A percentile compares a stretch with the other conserved stretches of the same genome.
phyloP scores from a whole-genome alignment of 2,797 vertebrate species.

The Eurystomus glaucurus region DNA sequence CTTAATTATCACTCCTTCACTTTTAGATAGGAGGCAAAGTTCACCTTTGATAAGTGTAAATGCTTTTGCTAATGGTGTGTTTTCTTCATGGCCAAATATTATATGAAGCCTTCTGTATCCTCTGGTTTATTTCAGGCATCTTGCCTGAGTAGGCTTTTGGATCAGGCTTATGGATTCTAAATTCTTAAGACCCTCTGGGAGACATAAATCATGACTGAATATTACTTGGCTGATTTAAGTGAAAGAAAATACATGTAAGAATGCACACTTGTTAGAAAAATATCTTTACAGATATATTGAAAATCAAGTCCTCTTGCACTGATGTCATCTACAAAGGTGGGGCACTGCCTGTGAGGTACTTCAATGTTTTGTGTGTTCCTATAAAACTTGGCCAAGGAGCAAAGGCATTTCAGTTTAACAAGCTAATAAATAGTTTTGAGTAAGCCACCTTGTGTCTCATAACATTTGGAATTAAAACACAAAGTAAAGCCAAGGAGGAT shows the following conservation, averaged over 20 bases:
- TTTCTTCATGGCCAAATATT: background rate
- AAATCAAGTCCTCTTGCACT: constrained; percentile 34
- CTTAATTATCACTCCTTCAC: background rate
- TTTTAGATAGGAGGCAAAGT: background rate
- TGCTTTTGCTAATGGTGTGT: background rate
- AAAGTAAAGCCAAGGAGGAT: background rate
- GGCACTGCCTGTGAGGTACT: constrained; percentile 61
- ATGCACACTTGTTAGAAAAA: constrained; percentile 45
- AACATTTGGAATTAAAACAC: constrained; percentile 61
- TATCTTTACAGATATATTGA: constrained; percentile 29
- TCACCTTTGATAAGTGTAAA: constrained; percentile 7
- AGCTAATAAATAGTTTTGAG: constrained; percentile 70
- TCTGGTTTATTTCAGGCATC: constrained; percentile 38
- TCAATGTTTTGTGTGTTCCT: constrained; percentile 36
- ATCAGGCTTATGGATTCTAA: constrained; percentile 45
- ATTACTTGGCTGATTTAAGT: constrained; percentile 44
- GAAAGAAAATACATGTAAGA: constrained; percentile 69
- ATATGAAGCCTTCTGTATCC: background rate
- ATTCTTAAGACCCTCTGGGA: constrained; percentile 54
- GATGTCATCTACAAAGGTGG: constrained; percentile 48
- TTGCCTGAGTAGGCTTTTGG: constrained; percentile 31
- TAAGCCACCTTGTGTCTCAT: constrained; percentile 63
- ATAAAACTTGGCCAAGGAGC: constrained; percentile 58
- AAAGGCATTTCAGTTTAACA: constrained; percentile 67
- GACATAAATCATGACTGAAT: constrained; percentile 62